Base-by-base conservation (phyloP, 2,113 vertebrate genomes). In the Passer montanus region DNA sequence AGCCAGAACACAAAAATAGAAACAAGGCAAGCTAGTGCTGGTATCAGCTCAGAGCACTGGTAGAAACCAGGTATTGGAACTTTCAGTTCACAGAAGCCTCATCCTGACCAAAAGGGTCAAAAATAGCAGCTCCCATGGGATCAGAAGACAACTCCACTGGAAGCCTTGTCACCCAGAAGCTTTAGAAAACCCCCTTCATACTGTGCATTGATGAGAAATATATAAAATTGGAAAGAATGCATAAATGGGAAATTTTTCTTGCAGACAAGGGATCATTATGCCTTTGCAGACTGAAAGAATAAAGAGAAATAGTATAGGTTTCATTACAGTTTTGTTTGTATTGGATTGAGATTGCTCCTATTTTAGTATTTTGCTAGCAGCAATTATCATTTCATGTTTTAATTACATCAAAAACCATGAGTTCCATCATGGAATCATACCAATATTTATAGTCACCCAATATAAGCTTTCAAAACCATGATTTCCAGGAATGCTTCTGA, bases 31-130 rank as follows among this genome's bases (percentile, higher is more conserved):
- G 35, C 33, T 47, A 27, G 10, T 50, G 56, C 52, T 60, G 9
- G 4, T 90, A 49, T 7, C 17, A 0, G 12, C 49, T 68, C 17
- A 52, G 13, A 79, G 31, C 33, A 49, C 1, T 1, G 12, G 10
- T 90, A 5, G 20, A 80, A 91, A 33, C 0, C 23, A 47, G 23
- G 3, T n/a, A 59, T 3, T 55, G 79, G 20, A 41, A 15, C 4
- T 82, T 72, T 33, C 37, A 14, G 27, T 53, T 87, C 66, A 53
- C 21, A 9, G 3, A 89, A 73, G 27, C 46, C 13, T 30, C 27
- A 76, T 43, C 35, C 43, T 49, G 35, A 43, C 6, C 35, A 62
- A 13, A 62, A 53, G 5, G 5, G 43, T 69, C 37, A 90, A 86
- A 91, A 88, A 31, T 2, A 69, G n/a, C 33, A 88, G 64, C 33